Base-by-base conservation (phyloP, 2,888 invertebrate species). In the Eupithecia dodoneata region DNA sequence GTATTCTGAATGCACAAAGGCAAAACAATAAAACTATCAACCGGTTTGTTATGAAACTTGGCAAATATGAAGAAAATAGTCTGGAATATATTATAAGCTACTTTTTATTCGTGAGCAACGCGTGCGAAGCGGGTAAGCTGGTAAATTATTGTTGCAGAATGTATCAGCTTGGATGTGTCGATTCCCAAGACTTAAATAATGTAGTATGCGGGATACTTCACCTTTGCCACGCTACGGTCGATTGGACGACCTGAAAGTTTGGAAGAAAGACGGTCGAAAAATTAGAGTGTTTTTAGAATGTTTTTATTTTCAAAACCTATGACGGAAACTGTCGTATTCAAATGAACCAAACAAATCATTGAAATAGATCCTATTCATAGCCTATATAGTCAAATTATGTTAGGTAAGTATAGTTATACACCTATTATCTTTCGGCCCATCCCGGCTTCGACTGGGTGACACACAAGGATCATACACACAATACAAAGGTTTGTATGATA, bases 121-220 rank as follows among this genome's bases (percentile, higher is more conserved):
- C 47, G 47, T 70, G 45, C 72, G 63, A 49, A 69, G 12, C n/a
- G 77, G 76, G 81, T 82, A 84, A 44, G 47, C 18, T 80, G 81
- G 77, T 83, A 72, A 47, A 82, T 78, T 76, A 81, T 82, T 81
- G 83, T 85, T 85, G 82, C 83, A 85, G 82, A 65, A 73, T 65
- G 74, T 74, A 67, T 66, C 41, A 74, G 74, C 73, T 70, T 72
- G 70, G 66, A 77, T 75, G 70, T 77, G 70, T 74, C 65, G 72
- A 72, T 66, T 77, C 69, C 76, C 67, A 52, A 72, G 45, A 72
- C 70, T 71, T 73, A 55, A 71, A 75, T 77, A 75, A 75, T 73
- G 18, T 73, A 78, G 73, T 71, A 71, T 71, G 66, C 71, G 71
- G 77, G 66, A 44, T 72, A 72, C 18, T 59, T 18, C 59, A 63